These are phyloP conservation scores for Pyxicephalus adspersus DNA, from an alignment of 2,113 vertebrate species.

Conservation along the genomic window DNA sequence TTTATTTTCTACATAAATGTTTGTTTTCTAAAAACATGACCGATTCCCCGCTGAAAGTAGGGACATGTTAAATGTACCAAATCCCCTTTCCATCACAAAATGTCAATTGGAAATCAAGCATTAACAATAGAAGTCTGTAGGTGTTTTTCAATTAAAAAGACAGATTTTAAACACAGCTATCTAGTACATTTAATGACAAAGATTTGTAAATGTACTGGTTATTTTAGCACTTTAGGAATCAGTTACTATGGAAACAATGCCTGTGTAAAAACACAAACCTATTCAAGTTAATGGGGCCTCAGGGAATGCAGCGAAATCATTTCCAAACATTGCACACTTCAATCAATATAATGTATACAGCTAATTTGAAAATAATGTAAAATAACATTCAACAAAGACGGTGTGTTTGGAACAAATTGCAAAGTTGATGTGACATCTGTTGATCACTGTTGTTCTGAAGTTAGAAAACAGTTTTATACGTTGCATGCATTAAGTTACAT, in stretches of 20 bases:
- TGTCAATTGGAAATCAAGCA: neutral
- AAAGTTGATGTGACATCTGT: constrained; percentile 4
- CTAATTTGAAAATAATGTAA: constrained; percentile 18
- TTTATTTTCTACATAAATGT: constrained; percentile 8
- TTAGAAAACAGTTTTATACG: too few relatives aligned
- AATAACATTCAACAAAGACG: neutral
- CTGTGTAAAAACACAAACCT: constrained; percentile 12
- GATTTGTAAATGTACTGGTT: constrained; percentile 30
- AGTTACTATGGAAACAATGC: constrained; percentile 47
- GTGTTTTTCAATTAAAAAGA: constrained; percentile 6
- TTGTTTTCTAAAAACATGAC: neutral
- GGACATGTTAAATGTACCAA: neutral
- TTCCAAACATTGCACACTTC: neutral
- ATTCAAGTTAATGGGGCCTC: constrained; percentile 13
- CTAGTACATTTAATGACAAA: constrained; percentile 10
- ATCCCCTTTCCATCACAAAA: neutral
- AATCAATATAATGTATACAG: constrained; percentile 32
- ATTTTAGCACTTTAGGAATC: constrained; percentile 28
- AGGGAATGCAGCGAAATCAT: constrained; percentile 3
- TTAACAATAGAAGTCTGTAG: neutral
- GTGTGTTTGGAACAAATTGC: constrained; percentile 6
- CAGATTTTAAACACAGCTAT: constrained; percentile 5
- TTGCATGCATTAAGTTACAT: too few relatives aligned
- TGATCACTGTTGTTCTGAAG: neutral
- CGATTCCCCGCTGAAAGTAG: neutral